These are phyloP conservation scores for Propsilocerus akamusi DNA, from an alignment of 1,140 invertebrate genomes.

Conservation along the genomic window DNA sequence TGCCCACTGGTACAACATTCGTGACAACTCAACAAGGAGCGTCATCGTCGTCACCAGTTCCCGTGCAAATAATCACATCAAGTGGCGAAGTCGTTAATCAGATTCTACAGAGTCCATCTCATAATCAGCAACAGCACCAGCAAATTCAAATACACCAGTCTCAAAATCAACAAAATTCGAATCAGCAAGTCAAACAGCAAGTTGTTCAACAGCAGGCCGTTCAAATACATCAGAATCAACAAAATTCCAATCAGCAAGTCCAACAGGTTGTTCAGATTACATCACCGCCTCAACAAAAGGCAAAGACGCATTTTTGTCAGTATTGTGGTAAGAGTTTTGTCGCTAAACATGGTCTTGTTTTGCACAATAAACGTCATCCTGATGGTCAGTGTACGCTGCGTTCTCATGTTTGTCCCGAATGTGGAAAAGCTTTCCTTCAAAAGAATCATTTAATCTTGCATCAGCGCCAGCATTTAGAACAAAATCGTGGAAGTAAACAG, in stretches of 20 bases:
- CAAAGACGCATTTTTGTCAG: constrained; percentile 3
- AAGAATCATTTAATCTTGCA: constrained; percentile 21
- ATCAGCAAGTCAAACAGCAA: constrained; percentile 21
- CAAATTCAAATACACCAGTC: constrained; percentile 15
- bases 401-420: constrained; percentile 3
- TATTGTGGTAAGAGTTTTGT: constrained; percentile 9
- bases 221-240: constrained; percentile 13
- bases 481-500: constrained; percentile 14
- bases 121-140: constrained; percentile 14
- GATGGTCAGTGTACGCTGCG: constrained; percentile 4
- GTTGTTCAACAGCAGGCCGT: constrained; percentile 15
- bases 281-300: constrained; percentile 13
- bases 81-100: constrained; percentile 23
- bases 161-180: constrained; percentile 19
- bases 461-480: constrained; percentile 21
- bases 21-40: constrained; percentile 24
- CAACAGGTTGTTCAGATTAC: constrained; percentile 12
- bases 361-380: constrained; percentile 12
- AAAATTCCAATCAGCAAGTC: constrained; percentile 14
- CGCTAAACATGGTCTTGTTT: constrained; percentile 5
- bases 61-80: constrained; percentile 24
- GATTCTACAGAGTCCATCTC: constrained; percentile 14
- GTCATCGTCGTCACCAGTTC: constrained; percentile 14
- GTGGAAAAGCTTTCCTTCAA: neutral
- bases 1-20: constrained; percentile 1